Base-by-base conservation (phyloP, 2,113 vertebrate species). In the Butorides virescens region DNA sequence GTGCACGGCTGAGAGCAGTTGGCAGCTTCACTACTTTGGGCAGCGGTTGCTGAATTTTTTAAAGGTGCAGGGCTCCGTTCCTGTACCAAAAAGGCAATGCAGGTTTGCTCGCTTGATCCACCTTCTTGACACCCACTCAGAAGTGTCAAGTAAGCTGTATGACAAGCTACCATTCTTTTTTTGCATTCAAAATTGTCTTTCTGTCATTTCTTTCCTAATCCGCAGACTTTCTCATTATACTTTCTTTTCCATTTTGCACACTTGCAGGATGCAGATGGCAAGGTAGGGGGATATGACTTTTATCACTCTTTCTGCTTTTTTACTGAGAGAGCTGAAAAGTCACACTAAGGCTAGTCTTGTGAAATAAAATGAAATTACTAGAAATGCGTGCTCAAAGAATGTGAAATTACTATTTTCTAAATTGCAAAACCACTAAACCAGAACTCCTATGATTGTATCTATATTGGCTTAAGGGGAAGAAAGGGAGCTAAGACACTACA, bases 101-200 rank as follows among this genome's bases (percentile, higher is more conserved):
- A 73, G 25, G 42, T 63, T 32, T 82, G 55, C 71, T 88, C n/a
- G 27, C 49, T 39, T 78, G 56, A 88, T 88, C 61, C 83, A 78
- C 70, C 90, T 93, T 91, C 83, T 86, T 46, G 63, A 70, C 88
- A 85, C 91, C 79, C 71, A 94, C 93, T 86, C 88, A 86, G 47
- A 93, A 65, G 66, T 74, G 86, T 92, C 93, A 92, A 50, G 68
- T 61, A 62, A 62, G 56, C 46, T 55, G n/a, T n/a, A 22, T 86
- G 88, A 88, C 89, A 90, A 93, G 55, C 16, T 53, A 46, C 82
- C 79, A 55, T 73, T 86, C 75, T 87, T 86, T 59, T 91, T 91
- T 76, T 86, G 78, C 79, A 76, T 85, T 89, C 10, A 44, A 63
- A 94, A 85, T 81, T 77, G 73, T 39, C 61, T 37, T 84, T 80